Conservation (phyloP, 2,888 invertebrate genomes). For the Bellardia pandia region DNA sequence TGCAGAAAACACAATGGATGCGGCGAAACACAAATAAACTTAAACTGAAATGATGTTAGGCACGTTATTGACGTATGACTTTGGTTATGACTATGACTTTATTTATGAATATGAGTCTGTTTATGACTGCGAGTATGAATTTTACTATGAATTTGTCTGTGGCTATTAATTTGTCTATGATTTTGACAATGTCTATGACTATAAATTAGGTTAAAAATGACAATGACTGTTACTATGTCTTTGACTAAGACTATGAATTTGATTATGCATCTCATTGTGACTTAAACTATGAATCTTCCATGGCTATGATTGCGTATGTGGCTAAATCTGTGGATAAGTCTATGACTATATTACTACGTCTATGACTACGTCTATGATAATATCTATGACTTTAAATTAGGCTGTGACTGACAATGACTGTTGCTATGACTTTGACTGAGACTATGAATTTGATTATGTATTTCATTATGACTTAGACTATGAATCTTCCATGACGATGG, state of each 20-base stretch:
- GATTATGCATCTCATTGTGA: neutral
- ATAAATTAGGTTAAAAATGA: neutral
- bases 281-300: neutral
- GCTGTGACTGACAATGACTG: neutral
- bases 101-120: neutral
- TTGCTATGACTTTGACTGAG: neutral
- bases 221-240: neutral
- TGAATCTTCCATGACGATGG: neutral
- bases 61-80: neutral
- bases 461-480: neutral
- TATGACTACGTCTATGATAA: neutral
- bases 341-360: neutral
- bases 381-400: neutral
- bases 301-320: neutral
- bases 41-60: neutral
- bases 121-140: neutral
- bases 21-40: neutral
- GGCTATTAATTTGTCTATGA: neutral
- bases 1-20: neutral
- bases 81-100: neutral
- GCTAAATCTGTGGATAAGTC: neutral
- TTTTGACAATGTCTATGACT: neutral
- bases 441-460: neutral
- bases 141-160: neutral
- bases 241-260: neutral